A percentile compares a stretch with the other conserved stretches of the same genome.
Conservation (phyloP, 2,888 invertebrate species). For the Hermaeophaga mercurialis region DNA sequence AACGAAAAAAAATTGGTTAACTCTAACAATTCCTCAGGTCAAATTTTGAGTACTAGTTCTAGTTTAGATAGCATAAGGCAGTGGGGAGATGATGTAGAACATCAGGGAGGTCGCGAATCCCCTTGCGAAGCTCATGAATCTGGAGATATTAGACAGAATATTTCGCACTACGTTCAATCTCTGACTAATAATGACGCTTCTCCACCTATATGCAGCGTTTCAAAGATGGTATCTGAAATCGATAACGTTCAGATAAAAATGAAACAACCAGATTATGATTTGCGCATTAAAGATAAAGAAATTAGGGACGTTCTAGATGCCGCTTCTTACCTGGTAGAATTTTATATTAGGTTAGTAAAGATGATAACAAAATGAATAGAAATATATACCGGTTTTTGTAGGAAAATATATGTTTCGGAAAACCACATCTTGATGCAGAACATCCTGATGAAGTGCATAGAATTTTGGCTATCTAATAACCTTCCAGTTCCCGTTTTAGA, state of each 20-base stretch:
- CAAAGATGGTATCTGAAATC: conserved; percentile 45
- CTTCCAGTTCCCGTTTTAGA: conserved; percentile 55
- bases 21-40: conserved; percentile 48
- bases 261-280: conserved; percentile 33
- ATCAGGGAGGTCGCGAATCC: conserved; percentile 57
- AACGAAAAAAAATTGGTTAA: conserved; percentile 41
- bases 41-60: conserved; percentile 54
- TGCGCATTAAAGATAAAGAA: conserved; percentile 49
- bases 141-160: conserved; percentile 52
- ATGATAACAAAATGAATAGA: not conserved
- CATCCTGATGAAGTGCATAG: conserved; percentile 55
- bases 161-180: conserved; percentile 54
- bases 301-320: conserved; percentile 51
- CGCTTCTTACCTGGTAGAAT: conserved; percentile 54
- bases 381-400: not conserved
- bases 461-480: conserved; percentile 56
- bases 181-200: conserved; percentile 48
- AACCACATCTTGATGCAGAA: conserved; percentile 59
- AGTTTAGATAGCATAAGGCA: conserved; percentile 57
- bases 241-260: conserved; percentile 35
- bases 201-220: conserved; percentile 50
- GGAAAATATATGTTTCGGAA: conserved; percentile 52
- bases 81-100: conserved; percentile 56
- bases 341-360: conserved; percentile 52
- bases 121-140: conserved; percentile 52